Evolutionary conservation across 92 coral and sea anemone genomes (phyloP), one percentile per base, ranked within the genome.

Genomic region (Phenganax marumi): DNA sequence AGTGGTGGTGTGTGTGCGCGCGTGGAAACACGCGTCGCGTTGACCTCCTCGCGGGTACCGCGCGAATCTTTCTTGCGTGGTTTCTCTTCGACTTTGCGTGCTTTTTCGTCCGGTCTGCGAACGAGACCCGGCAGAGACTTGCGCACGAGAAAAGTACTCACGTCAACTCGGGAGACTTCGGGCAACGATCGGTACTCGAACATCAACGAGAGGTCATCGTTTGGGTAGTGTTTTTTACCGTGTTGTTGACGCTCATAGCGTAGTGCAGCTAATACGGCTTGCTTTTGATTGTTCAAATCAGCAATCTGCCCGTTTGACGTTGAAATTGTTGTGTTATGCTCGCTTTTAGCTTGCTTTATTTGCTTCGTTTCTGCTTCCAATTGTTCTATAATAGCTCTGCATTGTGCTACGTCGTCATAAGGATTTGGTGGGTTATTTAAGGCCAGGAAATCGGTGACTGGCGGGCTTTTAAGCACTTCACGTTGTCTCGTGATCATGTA

Each of bases 341-440:
- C 92, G 33, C 72, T 69, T 50, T 92, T 92, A 64, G 75, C 91
- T 71, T 68, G 70, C 62, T 84, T 86, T 87, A 96, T 71, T 10
- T 90, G 92, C 47, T 72, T 86, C 12, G 92, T 86, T 22, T 90
- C 89, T 33, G 85, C 93, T 68, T 92, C 97, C 46, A 96, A 25
- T 22, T 85, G 77, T 70, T 88, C 97, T 68, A 96, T 92, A 62
- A 92, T 89, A 10, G 97, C 97, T 68, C 93, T 81, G 83, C 97
- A 91, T 51, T 96, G 96, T 69, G 85, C 91, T 11, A 96, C 8
- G 47, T 97, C 93, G 12, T 96, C 97, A 61, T 87, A 86, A 6
- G 97, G 93, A 0, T 93, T 91, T 0, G 99, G 99, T 0, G 99
- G 97, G 73, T 96, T 97, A 50, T 96, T 91, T 24, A 96, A 88